Evolutionary conservation across 2,113 vertebrate genomes (phyloP).

Genomic region (Eubucco bourcierii): DNA sequence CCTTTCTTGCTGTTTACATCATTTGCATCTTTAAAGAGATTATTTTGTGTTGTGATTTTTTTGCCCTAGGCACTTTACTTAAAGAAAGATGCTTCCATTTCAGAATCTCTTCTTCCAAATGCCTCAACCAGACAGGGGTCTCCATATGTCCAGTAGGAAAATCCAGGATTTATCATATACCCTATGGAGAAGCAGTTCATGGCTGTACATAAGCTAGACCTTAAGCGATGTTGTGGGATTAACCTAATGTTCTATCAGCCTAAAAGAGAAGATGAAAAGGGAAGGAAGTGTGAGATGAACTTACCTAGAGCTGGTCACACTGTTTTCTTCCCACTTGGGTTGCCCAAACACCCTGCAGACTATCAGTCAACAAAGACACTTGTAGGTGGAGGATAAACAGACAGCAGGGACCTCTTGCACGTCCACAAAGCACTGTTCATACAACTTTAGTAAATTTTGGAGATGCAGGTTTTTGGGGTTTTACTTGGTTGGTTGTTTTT

Average conservation of each 20-base stretch:
- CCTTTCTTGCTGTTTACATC: background rate
- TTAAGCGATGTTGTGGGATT: background rate
- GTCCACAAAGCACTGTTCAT: background rate
- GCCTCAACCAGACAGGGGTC: background rate
- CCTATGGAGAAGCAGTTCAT: background rate
- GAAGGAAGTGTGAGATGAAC: background rate
- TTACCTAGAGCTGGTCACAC: background rate
- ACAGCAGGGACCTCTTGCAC: background rate
- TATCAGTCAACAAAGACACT: background rate
- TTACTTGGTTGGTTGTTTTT: no score
- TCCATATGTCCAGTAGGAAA: background rate
- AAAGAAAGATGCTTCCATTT: background rate
- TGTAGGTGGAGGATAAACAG: rapidly evolving
- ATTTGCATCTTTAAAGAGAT: slow-evolving; percentile 40
- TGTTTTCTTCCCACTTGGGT: background rate
- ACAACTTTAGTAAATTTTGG: background rate
- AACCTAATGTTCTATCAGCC: background rate
- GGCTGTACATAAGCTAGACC: background rate
- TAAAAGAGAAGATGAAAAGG: background rate
- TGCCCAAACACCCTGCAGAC: no score
- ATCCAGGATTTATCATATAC: background rate
- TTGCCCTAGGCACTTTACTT: background rate
- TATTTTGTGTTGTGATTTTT: background rate
- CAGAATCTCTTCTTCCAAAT: background rate
- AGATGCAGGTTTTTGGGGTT: background rate